Base-by-base conservation (phyloP, 2,797 vertebrate genomes). In the Sarcophilus harrisii region DNA sequence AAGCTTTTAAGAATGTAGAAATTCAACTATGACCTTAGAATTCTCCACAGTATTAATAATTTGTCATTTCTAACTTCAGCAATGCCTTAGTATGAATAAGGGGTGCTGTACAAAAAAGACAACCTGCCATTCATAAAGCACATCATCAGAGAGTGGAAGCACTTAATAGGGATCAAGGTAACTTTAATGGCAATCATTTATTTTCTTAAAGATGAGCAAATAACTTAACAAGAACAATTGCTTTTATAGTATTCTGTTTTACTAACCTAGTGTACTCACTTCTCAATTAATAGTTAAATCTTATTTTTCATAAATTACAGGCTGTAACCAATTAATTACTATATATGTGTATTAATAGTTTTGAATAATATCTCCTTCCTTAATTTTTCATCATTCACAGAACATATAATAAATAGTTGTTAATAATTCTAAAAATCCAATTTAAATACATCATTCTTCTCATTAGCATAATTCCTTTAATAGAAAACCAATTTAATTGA, bases 231-330 rank as follows among this genome's bases (percentile, higher is more conserved):
- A 5, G 38, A 97, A 81, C 96, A 90, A 95, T 52, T 94, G 58
- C 54, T 94, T 58, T 66, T 95, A 95, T 92, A 66, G 97, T 94
- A 97, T 96, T 96, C 94, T 5, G 45, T 97, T 96, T 97, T 57
- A n/a, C 90, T 94, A 96, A 96, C 92, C 94, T 58, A 13, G 57
- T 96, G 81, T 96, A 95, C n/a, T 96, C 58, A 96, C 57, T 96
- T 96, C 94, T 96, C 95, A 96, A 96, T 97, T 97, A 96, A 58
- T 87, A 93, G 57, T 14, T 95, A 60, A 87, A 38, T 91, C 38
- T 57, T 92, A 93, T 92, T 97, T 96, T 96, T 93, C n/a, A 93
- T 92, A 29, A 27, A 90, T 93, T 95, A 90, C 24, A 90, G 30
- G 4, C 38, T 94, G 8, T 45, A 89, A 87, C 0, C 58, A 59